Percentiles rank a stretch among this genome's conserved stretches.
Evolutionary conservation across 2,797 vertebrate species (phyloP).

Genomic region (Eidolon dupreanum): DNA sequence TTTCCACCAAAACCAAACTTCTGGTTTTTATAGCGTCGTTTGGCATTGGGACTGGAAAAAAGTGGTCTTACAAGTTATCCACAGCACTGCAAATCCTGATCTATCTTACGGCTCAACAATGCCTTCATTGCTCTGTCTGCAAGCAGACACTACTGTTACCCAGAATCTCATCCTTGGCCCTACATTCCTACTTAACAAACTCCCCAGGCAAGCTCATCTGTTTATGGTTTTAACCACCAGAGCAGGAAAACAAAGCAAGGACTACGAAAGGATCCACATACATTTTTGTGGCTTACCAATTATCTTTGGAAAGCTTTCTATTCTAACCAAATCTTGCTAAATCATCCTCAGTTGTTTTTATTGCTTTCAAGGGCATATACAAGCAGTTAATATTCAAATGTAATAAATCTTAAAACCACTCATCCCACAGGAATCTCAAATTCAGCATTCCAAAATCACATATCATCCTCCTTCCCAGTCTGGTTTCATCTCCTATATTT

Average conservation of each 20-base stretch:
- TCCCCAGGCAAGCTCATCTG: not conserved
- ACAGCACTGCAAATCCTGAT: not conserved
- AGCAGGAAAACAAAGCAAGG: not conserved
- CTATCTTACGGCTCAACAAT: not conserved
- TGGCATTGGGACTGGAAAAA: constrained; percentile 90
- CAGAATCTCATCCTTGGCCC: not conserved
- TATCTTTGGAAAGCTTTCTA: not conserved
- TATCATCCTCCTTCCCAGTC: not conserved
- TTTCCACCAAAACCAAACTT: constrained; percentile 98
- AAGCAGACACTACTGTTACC: not conserved
- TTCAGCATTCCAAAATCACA: not conserved
- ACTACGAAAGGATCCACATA: not conserved
- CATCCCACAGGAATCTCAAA: not conserved
- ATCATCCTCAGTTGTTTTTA: not conserved
- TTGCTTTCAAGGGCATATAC: not conserved
- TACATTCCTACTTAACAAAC: not conserved
- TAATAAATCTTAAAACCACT: not conserved
- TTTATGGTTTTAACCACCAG: not conserved
- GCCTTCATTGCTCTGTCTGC: not conserved
- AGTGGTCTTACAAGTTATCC: not conserved
- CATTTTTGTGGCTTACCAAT: not conserved
- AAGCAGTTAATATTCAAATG: not conserved
- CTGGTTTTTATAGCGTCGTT: constrained; percentile 95
- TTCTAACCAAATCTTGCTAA: not conserved
- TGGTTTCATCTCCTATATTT: not conserved